phyloP scores from a whole-genome alignment of 2,113 vertebrate genomes.

The Eudorcas thomsonii region DNA sequence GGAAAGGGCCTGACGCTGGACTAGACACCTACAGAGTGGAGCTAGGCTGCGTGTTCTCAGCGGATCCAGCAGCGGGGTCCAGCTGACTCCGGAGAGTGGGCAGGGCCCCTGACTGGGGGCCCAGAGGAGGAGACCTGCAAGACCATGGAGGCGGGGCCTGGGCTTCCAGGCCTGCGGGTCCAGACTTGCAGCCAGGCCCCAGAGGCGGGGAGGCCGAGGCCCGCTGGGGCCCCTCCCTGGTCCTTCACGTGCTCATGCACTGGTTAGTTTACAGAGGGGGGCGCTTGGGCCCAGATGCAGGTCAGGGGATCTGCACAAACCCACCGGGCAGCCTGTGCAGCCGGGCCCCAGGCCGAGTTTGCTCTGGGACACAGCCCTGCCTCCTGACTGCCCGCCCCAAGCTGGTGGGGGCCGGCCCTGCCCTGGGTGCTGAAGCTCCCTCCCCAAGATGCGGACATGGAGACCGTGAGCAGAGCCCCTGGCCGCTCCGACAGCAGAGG shows the following conservation, averaged over 20 bases:
- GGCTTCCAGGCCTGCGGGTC: too few species aligned
- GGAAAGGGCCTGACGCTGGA: neutral
- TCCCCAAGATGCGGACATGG: rapidly evolving
- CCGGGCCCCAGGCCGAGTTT: rapidly evolving
- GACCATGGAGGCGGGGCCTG: neutral
- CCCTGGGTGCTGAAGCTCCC: neutral
- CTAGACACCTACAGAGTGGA: neutral
- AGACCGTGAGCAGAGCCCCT: rapidly evolving
- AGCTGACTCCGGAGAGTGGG: rapidly evolving
- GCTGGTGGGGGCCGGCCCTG: neutral
- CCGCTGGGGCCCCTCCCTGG: neutral
- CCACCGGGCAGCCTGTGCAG: rapidly evolving
- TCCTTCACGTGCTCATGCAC: neutral
- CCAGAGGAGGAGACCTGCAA: neutral
- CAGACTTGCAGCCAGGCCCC: neutral
- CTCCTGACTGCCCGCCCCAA: neutral
- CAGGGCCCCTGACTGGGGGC: too few species aligned
- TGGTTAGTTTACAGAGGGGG: neutral
- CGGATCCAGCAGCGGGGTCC: rapidly evolving
- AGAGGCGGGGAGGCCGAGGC: neutral
- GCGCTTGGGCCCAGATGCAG: neutral
- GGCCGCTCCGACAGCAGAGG: rapidly evolving
- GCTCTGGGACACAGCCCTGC: neutral
- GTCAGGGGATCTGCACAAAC: neutral
- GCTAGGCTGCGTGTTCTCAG: neutral